Conservation (phyloP, 2,888 invertebrate genomes). For the Odontocerum albicorne region DNA sequence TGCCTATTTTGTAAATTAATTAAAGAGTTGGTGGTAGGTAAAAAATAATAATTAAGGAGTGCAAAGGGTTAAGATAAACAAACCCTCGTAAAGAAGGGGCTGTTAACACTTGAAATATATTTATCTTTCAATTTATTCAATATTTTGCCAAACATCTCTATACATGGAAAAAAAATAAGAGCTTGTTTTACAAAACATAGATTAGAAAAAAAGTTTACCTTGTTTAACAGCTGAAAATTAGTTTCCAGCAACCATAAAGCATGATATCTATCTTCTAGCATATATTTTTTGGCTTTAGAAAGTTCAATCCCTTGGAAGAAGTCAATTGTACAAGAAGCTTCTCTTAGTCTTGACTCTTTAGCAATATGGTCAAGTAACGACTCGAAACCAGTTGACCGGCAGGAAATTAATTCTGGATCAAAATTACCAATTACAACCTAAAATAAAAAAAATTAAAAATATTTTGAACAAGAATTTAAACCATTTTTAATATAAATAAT, state of each 20-base stretch:
- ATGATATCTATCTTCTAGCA: constrained; percentile 60
- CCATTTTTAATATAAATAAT: too few species aligned
- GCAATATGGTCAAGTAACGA: constrained; percentile 60
- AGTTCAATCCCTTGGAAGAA: constrained; percentile 71
- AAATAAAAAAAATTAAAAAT: constrained; percentile 37
- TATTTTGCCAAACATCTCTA: too few species aligned
- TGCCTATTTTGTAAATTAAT: too few species aligned
- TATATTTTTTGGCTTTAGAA: constrained; percentile 59
- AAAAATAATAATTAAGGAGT: too few species aligned
- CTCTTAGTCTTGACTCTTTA: constrained; percentile 58
- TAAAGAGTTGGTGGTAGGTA: too few species aligned
- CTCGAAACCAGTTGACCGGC: constrained; percentile 67
- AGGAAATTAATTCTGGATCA: constrained; percentile 65
- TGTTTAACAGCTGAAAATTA: constrained; percentile 66
- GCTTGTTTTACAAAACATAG: not conserved
- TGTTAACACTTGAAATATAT: too few species aligned
- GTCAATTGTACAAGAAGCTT: constrained; percentile 57
- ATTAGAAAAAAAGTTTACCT: constrained; percentile 46
- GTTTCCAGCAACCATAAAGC: constrained; percentile 68
- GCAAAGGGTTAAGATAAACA: too few species aligned
- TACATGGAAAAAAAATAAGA: too few species aligned
- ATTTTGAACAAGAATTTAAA: not conserved
- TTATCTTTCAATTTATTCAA: too few species aligned
- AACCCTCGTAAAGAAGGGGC: too few species aligned
- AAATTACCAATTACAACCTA: constrained; percentile 70